phyloP scores from a whole-genome alignment of 35 echinoderm and acorn worm species.

The Lytechinus variegatus region DNA sequence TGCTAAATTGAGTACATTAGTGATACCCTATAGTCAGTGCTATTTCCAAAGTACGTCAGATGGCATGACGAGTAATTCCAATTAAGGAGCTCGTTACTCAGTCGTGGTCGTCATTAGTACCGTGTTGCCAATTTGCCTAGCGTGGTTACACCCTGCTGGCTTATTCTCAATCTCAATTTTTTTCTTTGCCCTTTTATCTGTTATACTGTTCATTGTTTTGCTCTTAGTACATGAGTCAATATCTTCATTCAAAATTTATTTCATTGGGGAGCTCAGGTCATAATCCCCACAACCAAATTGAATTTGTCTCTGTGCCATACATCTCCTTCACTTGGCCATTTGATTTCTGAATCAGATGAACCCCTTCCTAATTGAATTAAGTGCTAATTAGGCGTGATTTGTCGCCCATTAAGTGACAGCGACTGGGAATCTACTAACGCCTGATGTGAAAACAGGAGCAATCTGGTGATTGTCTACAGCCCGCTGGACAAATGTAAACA shows the following conservation, averaged over 20 bases:
- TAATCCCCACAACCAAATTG: not conserved
- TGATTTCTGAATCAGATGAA: conserved; percentile 47
- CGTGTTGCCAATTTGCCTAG: conserved; percentile 45
- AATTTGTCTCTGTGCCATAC: conserved; percentile 16
- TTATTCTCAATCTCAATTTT: not conserved
- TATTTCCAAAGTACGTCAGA: conserved; percentile 42
- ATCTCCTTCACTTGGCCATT: conserved; percentile 25
- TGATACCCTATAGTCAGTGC: not conserved
- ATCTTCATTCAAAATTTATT: conserved; percentile 1
- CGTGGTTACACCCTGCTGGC: conserved; percentile 43
- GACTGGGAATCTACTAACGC: conserved; percentile 5
- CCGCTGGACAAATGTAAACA: conserved; percentile 34
- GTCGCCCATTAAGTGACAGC: conserved; percentile 30
- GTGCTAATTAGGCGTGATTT: conserved; percentile 50
- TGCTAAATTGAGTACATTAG: conserved; percentile 39
- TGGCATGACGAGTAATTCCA: conserved; percentile 50
- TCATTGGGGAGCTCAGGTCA: not conserved
- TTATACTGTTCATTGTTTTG: not conserved
- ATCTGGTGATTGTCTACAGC: not conserved
- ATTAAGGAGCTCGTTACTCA: conserved; percentile 48
- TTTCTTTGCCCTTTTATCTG: not conserved
- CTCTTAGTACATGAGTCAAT: conserved; percentile 33
- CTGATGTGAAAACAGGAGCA: not conserved
- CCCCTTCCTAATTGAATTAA: conserved; percentile 45
- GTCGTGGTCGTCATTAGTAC: conserved; percentile 36